phyloP scores from a whole-genome alignment of 2,113 vertebrate species.

The Siniperca knerii region DNA sequence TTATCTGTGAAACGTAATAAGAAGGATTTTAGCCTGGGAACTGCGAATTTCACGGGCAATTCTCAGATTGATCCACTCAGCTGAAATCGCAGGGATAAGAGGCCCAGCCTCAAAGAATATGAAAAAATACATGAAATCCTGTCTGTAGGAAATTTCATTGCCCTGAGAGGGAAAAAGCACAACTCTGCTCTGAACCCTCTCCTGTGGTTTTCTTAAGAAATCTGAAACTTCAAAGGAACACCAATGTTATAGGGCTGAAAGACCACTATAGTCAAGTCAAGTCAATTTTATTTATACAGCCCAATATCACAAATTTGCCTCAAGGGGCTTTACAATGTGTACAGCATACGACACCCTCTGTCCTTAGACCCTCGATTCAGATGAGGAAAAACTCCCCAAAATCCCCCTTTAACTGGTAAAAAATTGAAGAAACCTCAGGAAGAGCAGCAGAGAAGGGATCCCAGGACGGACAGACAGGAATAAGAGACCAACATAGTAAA shows the following conservation, averaged over 20 bases:
- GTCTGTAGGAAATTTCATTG: slow-evolving; percentile 45
- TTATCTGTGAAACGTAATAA: slow-evolving; percentile 41
- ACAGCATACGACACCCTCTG: too few species aligned
- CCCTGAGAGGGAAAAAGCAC: slow-evolving; percentile 9
- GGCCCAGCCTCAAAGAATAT: slow-evolving; percentile 2
- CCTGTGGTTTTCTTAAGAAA: slow-evolving; percentile 15
- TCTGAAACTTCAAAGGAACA: slow-evolving; percentile 18
- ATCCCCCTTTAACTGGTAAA: too few species aligned
- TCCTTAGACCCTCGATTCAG: too few species aligned
- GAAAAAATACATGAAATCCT: slow-evolving; percentile 37
- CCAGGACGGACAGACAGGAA: too few species aligned
- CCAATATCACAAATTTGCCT: too few species aligned
- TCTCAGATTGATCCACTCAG: slow-evolving; percentile 51
- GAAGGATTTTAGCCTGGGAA: slow-evolving; percentile 34
- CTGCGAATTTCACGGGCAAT: slow-evolving; percentile 39
- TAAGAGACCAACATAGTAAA: too few species aligned
- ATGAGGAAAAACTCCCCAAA: too few species aligned
- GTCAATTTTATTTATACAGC: too few species aligned
- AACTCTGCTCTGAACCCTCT: slow-evolving; percentile 2
- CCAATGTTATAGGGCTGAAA: background rate
- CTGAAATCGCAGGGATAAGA: slow-evolving; percentile 35
- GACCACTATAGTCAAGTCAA: background rate
- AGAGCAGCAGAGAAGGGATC: too few species aligned
- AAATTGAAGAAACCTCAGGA: too few species aligned
- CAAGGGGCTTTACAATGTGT: too few species aligned